Evolutionary conservation across 2,888 invertebrate genomes (phyloP).

Genomic region (Acleris cristana): DNA sequence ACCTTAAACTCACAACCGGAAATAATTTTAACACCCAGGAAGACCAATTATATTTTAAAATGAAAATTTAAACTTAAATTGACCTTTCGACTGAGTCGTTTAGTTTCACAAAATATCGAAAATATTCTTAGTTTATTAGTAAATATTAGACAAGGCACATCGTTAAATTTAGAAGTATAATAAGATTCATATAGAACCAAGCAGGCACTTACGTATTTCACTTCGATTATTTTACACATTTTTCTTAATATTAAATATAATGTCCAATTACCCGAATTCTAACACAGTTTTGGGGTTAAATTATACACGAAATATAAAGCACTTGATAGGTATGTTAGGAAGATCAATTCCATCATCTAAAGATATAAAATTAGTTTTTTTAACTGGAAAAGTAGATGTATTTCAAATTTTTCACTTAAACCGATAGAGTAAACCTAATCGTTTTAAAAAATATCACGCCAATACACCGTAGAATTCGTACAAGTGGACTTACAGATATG

Average conservation of each 20-base stretch:
- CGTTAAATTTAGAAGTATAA: constrained; percentile 18
- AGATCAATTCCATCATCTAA: no score
- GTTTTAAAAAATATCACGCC: no score
- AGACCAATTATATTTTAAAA: constrained; percentile 25
- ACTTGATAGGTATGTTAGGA: no score
- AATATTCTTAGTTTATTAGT: constrained; percentile 28
- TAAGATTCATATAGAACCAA: constrained; percentile 19
- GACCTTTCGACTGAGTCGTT: constrained; percentile 10
- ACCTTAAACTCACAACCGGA: constrained; percentile 64
- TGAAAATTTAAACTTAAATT: constrained; percentile 19
- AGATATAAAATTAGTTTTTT: no score
- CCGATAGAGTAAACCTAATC: no score
- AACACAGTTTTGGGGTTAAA: background rate
- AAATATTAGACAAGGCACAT: constrained; percentile 31
- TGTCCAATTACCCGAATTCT: background rate
- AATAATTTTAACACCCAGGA: constrained; percentile 43
- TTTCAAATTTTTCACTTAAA: no score
- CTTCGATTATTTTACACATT: constrained; percentile 28
- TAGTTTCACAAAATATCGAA: constrained; percentile 24
- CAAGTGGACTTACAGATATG: constrained; percentile 13
- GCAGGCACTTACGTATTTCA: constrained; percentile 32
- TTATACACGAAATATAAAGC: no score
- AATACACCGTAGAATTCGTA: background rate
- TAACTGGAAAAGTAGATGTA: no score
- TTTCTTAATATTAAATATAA: constrained; percentile 23